These are phyloP conservation scores for Oscheius sp. DNA, from an alignment of 2,888 invertebrate species.

Conservation along the genomic window DNA sequence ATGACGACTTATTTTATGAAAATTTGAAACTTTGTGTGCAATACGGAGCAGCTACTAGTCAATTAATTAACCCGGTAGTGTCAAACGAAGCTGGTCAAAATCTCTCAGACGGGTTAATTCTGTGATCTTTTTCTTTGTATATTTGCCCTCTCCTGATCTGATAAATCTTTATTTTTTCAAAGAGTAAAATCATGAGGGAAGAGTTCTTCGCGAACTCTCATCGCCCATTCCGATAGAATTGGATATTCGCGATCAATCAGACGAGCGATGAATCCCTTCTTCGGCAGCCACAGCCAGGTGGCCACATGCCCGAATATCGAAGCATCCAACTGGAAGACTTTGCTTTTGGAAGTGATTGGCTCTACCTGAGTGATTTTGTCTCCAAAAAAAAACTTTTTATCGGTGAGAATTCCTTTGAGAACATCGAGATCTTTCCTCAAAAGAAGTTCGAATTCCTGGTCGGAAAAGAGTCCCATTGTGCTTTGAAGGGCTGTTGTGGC, in stretches of 20 bases:
- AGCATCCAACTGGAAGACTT: constrained; percentile 16
- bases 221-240: constrained; percentile 9
- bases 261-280: neutral
- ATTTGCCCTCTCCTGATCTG: neutral
- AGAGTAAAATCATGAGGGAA: constrained; percentile 12
- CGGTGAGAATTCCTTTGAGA: neutral
- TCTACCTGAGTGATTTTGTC: too few species aligned
- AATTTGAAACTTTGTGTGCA: neutral
- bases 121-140: constrained; percentile 10
- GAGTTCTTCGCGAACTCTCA: constrained; percentile 5
- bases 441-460: constrained; percentile 7
- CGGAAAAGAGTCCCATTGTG: constrained; percentile 7
- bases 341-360: too few species aligned
- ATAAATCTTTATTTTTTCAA: neutral
- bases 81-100: neutral
- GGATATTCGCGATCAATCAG: constrained; percentile 19
- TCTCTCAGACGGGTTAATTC: neutral
- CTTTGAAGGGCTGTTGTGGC: neutral
- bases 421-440: constrained; percentile 9
- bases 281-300: constrained; percentile 17
- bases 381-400: constrained; percentile 4
- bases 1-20: constrained; percentile 54
- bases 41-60: too few species aligned
- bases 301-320: constrained; percentile 29
- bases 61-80: neutral